Percentiles rank a stretch among this genome's conserved stretches.
phyloP scores from a whole-genome alignment of 2,113 vertebrate species.

The Malaclemys terrapin region DNA sequence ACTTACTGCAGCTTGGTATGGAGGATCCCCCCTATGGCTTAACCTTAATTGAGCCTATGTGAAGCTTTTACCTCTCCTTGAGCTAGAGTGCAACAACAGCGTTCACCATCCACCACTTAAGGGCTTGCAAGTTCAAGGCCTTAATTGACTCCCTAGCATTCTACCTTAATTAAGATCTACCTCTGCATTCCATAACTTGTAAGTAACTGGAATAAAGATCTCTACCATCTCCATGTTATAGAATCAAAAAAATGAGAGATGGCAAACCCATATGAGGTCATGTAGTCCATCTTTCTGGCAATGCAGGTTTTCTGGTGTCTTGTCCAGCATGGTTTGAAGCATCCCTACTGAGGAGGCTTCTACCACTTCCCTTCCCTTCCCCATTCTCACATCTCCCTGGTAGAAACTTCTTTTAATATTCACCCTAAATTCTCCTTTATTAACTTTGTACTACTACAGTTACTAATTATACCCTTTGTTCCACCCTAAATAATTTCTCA shows the following conservation, averaged over 20 bases:
- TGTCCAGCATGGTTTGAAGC: not conserved
- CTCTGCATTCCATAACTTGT: not conserved
- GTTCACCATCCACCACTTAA: not conserved
- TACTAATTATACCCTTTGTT: not conserved
- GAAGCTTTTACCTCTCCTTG: not conserved
- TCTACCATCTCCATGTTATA: not conserved
- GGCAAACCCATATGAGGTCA: not conserved
- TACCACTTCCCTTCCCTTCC: not conserved
- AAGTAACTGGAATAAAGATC: not conserved
- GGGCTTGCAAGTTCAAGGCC: not conserved
- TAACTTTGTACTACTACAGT: not conserved
- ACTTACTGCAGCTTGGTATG: not conserved
- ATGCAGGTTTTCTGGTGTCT: not conserved
- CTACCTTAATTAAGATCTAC: not conserved
- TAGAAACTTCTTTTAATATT: not conserved
- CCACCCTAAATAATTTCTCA: not conserved
- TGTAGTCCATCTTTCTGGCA: not conserved
- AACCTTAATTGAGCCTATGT: not conserved
- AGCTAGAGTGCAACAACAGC: not conserved
- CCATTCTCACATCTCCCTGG: not conserved
- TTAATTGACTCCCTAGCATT: not conserved
- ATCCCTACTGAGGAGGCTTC: accelerated
- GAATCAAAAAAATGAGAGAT: not conserved
- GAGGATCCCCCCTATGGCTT: not conserved
- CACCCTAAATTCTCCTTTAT: not conserved